Conservation (phyloP, 2,797 vertebrate species). For the Esox masquinongy region DNA sequence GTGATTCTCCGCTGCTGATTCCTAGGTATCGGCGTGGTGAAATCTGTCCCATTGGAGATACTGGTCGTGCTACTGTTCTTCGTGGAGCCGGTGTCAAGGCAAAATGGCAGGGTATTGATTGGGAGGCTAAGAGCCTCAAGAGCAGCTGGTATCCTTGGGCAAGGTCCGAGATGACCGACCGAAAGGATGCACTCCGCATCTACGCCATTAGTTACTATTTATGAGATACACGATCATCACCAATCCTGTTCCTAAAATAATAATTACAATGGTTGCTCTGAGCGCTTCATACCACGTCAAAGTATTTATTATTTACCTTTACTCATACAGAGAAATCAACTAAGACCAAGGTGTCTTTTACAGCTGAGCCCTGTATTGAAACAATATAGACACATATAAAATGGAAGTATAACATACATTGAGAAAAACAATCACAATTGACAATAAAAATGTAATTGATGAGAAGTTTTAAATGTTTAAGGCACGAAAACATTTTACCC, state of each 20-base stretch:
- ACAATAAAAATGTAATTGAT: too few relatives aligned
- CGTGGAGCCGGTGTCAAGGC: constrained; percentile 18
- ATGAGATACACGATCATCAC: not conserved
- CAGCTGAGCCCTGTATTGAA: too few relatives aligned
- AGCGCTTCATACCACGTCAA: not conserved
- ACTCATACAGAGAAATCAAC: too few relatives aligned
- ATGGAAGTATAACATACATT: too few relatives aligned
- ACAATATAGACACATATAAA: too few relatives aligned
- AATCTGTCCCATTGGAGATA: constrained; percentile 19
- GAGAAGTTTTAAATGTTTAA: too few relatives aligned
- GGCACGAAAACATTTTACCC: too few relatives aligned
- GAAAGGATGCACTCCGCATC: not conserved
- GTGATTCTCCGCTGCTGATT: constrained; percentile 40
- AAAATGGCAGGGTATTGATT: constrained; percentile 63
- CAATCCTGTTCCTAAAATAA: not conserved
- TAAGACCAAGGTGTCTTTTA: too few relatives aligned
- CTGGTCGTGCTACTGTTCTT: not conserved
- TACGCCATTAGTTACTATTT: constrained; percentile 14
- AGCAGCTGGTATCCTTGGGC: constrained; percentile 38
- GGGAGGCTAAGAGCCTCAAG: constrained; percentile 34
- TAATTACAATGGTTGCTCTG: not conserved
- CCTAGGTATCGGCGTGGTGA: constrained; percentile 44
- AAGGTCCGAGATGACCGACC: constrained; percentile 38
- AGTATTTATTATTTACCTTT: not conserved
- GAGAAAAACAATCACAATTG: too few relatives aligned